Base-by-base conservation (phyloP, 2,797 vertebrate genomes). In the Poeciliopsis paucimaculata region DNA sequence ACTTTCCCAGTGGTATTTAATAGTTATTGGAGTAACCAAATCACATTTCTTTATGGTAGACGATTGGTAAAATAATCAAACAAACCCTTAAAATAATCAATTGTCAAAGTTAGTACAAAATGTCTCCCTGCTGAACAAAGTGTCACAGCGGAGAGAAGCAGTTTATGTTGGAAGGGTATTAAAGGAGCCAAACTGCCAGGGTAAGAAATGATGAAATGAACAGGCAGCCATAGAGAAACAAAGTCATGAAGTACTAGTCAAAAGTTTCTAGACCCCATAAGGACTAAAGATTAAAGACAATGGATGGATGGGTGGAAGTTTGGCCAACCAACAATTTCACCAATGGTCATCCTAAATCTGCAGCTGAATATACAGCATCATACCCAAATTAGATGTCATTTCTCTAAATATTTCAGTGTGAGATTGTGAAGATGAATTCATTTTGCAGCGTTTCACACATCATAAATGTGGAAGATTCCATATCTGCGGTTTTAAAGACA, bases 401-500 rank as follows among this genome's bases (percentile, higher is more conserved):
- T 34, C 60, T 62, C 28, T 62, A 62, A 62, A 31, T 62, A n/a
- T 11, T 57, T 57, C n/a, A 57, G 55, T 28, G 55, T 57, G 55
- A 57, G 55, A 12, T 57, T 57, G 13, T 57, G 55, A n/a, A 28
- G 26, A 28, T 57, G 26, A 12, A 57, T 28, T 57, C 5, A 28
- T 57, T 28, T 57, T 28, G n/a, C 55, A 28, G 55, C n/a, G 1
- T 57, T 28, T 57, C 55, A 57, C 60, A 62, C 31, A 62, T 62
- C 28, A 34, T 36, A 64, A 36, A 64, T 62, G 60, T 62, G 28
- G 13, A 62, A 6, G 28, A 15, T 34, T 15, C 60, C 64, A 57
- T 71, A 73, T 71, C 13, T 46, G 34, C 76, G 18, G n/a, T 46
- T 51, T 41, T 76, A 13, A 83, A 70, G 77, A 28, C 75, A 76